A percentile compares a stretch with the other conserved stretches of the same genome.
Evolutionary conservation across 2,113 vertebrate genomes (phyloP).

Genomic region (Marcusenius ussheri): DNA sequence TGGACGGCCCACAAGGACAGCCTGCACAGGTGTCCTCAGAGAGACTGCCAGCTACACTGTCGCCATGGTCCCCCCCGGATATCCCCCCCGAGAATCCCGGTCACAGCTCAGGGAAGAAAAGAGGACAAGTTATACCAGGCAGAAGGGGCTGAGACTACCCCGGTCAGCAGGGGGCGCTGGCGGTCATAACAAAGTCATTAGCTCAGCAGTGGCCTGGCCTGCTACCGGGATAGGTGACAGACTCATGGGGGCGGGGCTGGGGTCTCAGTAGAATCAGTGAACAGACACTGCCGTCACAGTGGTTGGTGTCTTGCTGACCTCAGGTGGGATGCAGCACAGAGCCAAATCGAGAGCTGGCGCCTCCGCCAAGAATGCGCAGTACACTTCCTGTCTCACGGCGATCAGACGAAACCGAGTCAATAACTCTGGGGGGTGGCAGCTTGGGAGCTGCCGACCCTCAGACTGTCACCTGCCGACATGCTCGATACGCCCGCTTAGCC

Average conservation of each 20-base stretch:
- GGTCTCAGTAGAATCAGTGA: neutral
- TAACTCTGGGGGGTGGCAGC: neutral
- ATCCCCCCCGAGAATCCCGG: neutral
- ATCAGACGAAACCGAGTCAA: neutral
- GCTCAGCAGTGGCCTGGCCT: neutral
- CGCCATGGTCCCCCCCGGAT: neutral
- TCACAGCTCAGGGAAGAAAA: neutral
- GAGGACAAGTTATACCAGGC: neutral
- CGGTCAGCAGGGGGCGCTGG: neutral
- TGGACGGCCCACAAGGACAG: neutral
- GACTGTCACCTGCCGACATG: neutral
- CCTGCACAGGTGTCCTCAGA: neutral
- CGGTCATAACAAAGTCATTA: neutral
- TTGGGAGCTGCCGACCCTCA: neutral
- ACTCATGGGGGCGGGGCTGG: neutral
- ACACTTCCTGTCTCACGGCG: neutral
- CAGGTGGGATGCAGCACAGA: neutral
- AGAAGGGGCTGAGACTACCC: neutral
- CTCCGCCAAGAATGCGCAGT: neutral
- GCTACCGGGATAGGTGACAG: neutral
- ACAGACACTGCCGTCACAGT: neutral
- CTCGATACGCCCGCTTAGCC: neutral
- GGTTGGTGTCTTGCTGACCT: neutral
- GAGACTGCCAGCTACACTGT: neutral
- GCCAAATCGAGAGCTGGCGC: neutral